Conservation (phyloP, 2,797 vertebrate genomes). For the Arctocebus calabarensis region DNA sequence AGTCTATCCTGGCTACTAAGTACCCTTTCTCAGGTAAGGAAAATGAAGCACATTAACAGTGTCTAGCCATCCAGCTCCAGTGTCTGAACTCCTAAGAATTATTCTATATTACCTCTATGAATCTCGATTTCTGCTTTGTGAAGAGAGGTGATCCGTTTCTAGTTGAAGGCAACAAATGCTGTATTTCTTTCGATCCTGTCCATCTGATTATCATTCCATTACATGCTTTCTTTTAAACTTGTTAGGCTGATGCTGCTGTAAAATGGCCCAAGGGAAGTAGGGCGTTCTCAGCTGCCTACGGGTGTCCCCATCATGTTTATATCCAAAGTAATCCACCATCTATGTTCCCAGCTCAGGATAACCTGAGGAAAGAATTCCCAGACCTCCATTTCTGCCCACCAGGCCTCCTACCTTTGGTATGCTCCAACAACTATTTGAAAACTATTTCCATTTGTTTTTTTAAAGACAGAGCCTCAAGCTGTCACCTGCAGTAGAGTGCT, state of each 20-base stretch:
- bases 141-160: background rate
- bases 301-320: background rate
- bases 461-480: too few species aligned
- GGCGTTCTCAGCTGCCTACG: background rate
- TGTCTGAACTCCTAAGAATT: background rate
- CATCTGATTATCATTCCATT: background rate
- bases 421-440: background rate
- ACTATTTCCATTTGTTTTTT: background rate
- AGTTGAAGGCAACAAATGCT: background rate
- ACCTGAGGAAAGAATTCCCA: conserved; percentile 12
- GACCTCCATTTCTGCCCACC: background rate
- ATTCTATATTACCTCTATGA: background rate
- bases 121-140: background rate
- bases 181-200: background rate
- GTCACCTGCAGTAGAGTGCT: too few species aligned
- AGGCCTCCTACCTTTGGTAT: background rate
- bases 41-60: background rate
- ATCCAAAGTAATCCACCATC: background rate
- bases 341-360: background rate
- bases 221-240: background rate
- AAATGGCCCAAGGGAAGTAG: background rate
- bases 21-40: background rate
- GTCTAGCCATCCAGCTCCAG: background rate
- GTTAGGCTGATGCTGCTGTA: too few species aligned
- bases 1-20: background rate